Base-by-base conservation (phyloP, 2,888 invertebrate species). In the Sinodicranocentrus sp. region DNA sequence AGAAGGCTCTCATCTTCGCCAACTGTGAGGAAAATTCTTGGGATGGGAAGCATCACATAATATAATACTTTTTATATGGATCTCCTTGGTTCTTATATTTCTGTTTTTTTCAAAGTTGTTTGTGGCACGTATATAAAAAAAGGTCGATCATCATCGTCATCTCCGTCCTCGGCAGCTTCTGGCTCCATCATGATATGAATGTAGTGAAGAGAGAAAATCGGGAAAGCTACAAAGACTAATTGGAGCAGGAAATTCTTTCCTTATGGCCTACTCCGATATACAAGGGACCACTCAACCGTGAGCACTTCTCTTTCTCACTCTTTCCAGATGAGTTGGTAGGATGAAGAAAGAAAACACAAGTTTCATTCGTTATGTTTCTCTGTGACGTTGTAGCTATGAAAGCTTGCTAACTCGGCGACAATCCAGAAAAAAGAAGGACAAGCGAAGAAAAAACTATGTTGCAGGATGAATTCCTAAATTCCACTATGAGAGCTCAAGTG, bases 161-260 rank as follows among this genome's bases (percentile, higher is more conserved):
- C 54, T 25, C 25, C 59, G 26, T 52, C 52, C 52, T 8, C 5
- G 52, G n/a, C 52, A 52, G 8, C 39, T 39, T 39, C 39, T 39
- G 5, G 39, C 6, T 39, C 39, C 52, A 19, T 52, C 52, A 25
- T 25, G 5, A 13, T n/a, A 39, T 33, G 21, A 33, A 54, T 54
- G 23, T 23, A 3, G 28, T 33, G 19, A 33, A 10, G n/a, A n/a
- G 33, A 1, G 21, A 21, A 71, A 71, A 72, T 72, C 26, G 72
- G 39, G 72, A 61, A 72, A 59, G 43, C 72, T 59, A 72, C 59
- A 72, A 61, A 59, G 61, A 71, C 71, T 71, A 71, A 71, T 71
- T 71, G 71, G 71, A 71, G 71, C 71, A 71, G 71, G 71, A 71
- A 71, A 71, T 71, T 71, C 39, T 71, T 39, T 71, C 71, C 71